Conservation (phyloP, 2,113 vertebrate species). For the Nothoprocta pentlandii region DNA sequence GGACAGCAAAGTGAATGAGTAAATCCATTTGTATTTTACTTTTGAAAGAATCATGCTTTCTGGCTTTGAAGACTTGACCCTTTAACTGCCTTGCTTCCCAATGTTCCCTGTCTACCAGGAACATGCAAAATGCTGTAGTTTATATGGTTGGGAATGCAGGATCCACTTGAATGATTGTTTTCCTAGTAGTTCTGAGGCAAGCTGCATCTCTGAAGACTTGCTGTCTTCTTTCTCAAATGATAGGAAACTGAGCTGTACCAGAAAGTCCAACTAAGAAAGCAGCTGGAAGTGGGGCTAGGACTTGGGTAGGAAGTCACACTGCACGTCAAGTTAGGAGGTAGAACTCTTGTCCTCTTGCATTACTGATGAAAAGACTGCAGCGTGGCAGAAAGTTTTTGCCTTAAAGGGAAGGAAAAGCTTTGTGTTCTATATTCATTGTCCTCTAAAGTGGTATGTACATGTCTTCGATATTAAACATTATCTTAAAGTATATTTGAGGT, state of each 20-base stretch:
- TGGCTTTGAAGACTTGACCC: background rate
- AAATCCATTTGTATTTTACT: background rate
- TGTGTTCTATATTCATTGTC: background rate
- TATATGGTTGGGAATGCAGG: background rate
- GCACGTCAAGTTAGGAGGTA: background rate
- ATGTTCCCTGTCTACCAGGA: background rate
- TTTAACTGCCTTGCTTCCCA: background rate
- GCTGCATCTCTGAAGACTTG: background rate
- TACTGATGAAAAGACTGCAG: background rate
- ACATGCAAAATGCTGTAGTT: background rate
- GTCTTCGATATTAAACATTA: background rate
- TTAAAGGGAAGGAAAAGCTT: background rate
- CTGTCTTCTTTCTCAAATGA: background rate
- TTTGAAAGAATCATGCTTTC: background rate
- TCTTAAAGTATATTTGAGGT: background rate
- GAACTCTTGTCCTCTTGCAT: background rate
- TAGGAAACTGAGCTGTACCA: background rate
- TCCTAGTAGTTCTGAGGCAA: background rate
- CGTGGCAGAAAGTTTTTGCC: background rate
- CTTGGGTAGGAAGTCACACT: background rate
- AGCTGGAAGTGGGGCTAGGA: background rate
- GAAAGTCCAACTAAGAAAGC: background rate
- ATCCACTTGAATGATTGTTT: background rate
- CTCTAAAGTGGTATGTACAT: background rate
- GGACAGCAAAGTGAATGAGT: conserved; percentile 61